Evolutionary conservation across 2,888 invertebrate genomes (phyloP), one percentile per base, ranked within the genome.

Genomic region (Timema podura): DNA sequence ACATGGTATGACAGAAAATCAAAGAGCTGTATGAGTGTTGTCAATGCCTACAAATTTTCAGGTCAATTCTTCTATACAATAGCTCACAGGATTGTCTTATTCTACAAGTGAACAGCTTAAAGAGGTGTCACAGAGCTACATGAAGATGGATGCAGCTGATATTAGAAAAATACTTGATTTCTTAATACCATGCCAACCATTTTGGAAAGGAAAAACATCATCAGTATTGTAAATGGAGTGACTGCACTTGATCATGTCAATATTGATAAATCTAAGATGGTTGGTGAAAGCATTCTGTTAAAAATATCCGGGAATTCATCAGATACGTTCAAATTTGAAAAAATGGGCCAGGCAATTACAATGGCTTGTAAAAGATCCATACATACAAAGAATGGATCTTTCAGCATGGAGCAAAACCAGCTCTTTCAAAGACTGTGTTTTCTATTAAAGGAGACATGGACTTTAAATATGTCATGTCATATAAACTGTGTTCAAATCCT

Each of bases 61-160:
- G 61, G 61, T 61, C 6, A 61, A 61, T 61, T 61, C 61, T 61
- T 15, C 61, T 61, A 61, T 61, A 45, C 16, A 61, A 11, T 30
- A 61, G 30, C 61, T 30, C 44, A 61, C 44, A 61, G 10, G 1
- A 45, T 6, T 61, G 11, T 61, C 61, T 61, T 13, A 54, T 54
- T 61, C 11, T 11, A 2, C 61, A 61, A 61, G 44, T 1, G 10
- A 54, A 6, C 54, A 54, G 54, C 54, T 15, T 54, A 54, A 54
- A 61, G 16, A 61, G 54, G 54, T 61, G 61, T 61, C 61, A 30
- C 61, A 61, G 61, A 61, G 5, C 8, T 61, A 16, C 61, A 61
- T 61, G 16, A 61, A 7, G 61, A 61, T 30, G 30, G 1, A 61
- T 61, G 61, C 30, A 61, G 11, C 3, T 5, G 3, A 30, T 61